These are phyloP conservation scores for Trileptium ribeirensis DNA, from an alignment of 2,888 invertebrate genomes.

Conservation along the genomic window DNA sequence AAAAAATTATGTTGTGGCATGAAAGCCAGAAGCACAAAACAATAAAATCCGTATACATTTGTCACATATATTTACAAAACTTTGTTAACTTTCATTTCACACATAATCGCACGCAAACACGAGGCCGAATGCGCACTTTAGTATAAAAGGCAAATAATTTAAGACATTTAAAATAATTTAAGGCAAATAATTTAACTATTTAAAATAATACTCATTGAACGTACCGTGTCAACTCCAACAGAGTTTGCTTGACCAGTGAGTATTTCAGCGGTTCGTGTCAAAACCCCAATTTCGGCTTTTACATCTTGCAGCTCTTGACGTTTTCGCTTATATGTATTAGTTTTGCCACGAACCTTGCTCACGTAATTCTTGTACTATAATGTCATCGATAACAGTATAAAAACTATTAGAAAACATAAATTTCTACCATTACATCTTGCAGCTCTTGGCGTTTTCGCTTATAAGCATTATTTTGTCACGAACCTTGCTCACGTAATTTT, in stretches of 20 bases:
- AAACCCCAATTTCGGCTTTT: constrained; percentile 68
- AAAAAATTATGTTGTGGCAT: too few relatives aligned
- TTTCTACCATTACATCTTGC: constrained; percentile 68
- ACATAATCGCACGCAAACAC: too few relatives aligned
- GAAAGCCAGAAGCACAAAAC: too few relatives aligned
- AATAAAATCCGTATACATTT: too few relatives aligned
- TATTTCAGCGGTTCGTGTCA: constrained; percentile 68
- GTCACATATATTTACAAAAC: too few relatives aligned
- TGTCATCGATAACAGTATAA: too few relatives aligned
- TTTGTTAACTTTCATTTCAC: too few relatives aligned
- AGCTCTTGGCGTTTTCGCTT: constrained; percentile 71
- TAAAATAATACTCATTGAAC: not conserved
- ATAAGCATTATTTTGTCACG: constrained; percentile 70
- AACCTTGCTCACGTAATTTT: constrained; percentile 72
- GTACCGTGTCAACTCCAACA: not conserved
- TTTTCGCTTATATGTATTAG: constrained; percentile 72
- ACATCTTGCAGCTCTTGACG: constrained; percentile 67
- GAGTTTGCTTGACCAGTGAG: constrained; percentile 51
- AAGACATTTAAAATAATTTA: too few relatives aligned
- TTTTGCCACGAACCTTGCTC: constrained; percentile 69
- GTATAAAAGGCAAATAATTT: too few relatives aligned
- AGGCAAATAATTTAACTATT: not conserved
- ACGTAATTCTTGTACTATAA: constrained; percentile 72
- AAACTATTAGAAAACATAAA: too few relatives aligned
- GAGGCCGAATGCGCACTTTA: too few relatives aligned